Evolutionary conservation across 2,888 invertebrate species (phyloP), one percentile per base, ranked within the genome.

Genomic region (Pristionchus entomophagus): DNA sequence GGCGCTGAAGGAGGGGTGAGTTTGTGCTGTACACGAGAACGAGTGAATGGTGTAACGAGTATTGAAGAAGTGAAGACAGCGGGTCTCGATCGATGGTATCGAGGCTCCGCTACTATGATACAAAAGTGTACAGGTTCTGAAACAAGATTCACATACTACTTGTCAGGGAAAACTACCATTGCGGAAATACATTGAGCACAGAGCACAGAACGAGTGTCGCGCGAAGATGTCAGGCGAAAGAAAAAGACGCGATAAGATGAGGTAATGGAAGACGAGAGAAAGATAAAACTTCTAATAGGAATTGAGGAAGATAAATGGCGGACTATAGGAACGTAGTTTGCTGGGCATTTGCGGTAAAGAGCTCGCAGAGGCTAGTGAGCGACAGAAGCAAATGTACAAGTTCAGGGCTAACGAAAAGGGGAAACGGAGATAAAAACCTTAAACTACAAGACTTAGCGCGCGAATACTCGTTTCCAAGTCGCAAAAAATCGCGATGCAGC

Each of bases 91-190:
- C 35, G 53, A 56, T 35, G 69, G 69, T 35, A 22, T 38, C 32
- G 41, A 49, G 82, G 29, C 35, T 59, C 56, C 38, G 82, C 41
- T 26, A 38, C 41, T 82, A 82, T 82, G 19, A 82, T 82, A 82
- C 82, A 82, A 49, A 59, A 82, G 82, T 82, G 82, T 82, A 82
- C 82, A 82, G 41, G 82, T 59, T 59, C 82, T 82, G 82, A 6
- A 82, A 59, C 0, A 5, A 26, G n/a, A n/a, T n/a, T n/a, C n/a
- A n/a, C n/a, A n/a, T n/a, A n/a, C n/a, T n/a, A n/a, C n/a, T n/a
- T n/a, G n/a, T n/a, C n/a, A n/a, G n/a, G n/a, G n/a, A n/a, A n/a
- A n/a, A n/a, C n/a, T n/a, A n/a, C n/a, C n/a, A n/a, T n/a, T n/a
- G 59, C 19, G 22, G 22, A 17, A 51, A 22, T 51, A 51, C 51